Evolutionary conservation across 2,113 vertebrate species (phyloP).

Genomic region (Nothocercus nigrocapillus): DNA sequence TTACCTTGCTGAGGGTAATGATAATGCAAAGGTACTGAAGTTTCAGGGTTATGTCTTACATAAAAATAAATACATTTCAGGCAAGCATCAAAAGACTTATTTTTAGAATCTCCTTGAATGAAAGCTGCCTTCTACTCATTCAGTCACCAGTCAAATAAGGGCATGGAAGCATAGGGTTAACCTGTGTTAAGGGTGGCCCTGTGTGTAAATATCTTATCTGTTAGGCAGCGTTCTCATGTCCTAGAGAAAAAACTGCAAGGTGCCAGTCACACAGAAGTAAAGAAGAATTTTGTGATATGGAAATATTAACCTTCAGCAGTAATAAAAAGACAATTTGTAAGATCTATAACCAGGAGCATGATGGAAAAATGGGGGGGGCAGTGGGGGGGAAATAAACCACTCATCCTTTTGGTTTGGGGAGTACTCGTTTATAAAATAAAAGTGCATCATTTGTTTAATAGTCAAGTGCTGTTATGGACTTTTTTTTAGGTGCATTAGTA

Average conservation of each 20-base stretch:
- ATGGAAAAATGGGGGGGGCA: background rate
- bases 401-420: background rate
- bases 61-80: slow-evolving; percentile 8
- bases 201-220: background rate
- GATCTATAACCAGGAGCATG: background rate
- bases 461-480: background rate
- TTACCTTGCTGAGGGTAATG: background rate
- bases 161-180: background rate
- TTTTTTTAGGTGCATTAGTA: background rate
- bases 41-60: background rate
- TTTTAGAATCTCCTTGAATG: slow-evolving; percentile 11
- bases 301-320: background rate
- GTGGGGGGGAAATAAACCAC: background rate
- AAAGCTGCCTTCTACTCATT: background rate
- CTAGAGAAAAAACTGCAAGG: background rate
- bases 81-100: background rate
- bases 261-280: background rate
- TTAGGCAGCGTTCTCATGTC: background rate
- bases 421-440: background rate
- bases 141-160: background rate
- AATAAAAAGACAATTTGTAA: background rate
- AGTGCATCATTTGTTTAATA: background rate
- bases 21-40: background rate
- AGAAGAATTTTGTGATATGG: background rate
- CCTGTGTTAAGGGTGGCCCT: background rate